Evolutionary conservation across 2,797 vertebrate genomes (phyloP), one percentile per base, ranked within the genome.

Genomic region (Takifugu rubripes): DNA sequence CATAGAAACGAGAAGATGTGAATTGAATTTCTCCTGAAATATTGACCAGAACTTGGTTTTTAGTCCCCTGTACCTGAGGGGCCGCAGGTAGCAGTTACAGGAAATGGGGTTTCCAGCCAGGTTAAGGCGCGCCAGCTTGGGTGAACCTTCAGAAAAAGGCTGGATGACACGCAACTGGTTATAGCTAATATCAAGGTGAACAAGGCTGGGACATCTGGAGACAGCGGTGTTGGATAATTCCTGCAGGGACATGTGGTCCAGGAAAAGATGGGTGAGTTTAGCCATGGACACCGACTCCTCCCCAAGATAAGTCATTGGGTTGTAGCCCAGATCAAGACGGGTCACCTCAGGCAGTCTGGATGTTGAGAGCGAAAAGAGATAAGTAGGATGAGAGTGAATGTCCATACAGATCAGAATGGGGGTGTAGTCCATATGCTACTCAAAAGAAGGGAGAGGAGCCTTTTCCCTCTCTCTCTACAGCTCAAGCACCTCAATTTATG

Each of bases 211-310:
- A 44, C 91, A 94, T 69, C 25, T 90, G 2, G 89, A 74, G 1
- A 99, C 89, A 11, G 95, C 94, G 0, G 90, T 70, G 0, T 88
- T 77, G 0, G 90, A 91, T 61, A 99, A 78, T 0, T 95, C 94
- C 84, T 99, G 97, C 60, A 99, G 88, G 43, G 92, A 91, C 42
- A 94, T 94, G 4, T 95, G 93, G 81, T 96, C 92, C 79, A 98
- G 81, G 70, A 82, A 86, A 54, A 99, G 92, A 59, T 95, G 93
- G 57, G 91, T 94, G 62, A 99, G 85, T 1, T 93, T 93, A 3
- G 88, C 68, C 92, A 98, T 93, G 64, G 85, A 91, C 61, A 91
- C 87, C 1, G 84, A 89, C 46, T 96, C 95, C 74, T 98, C 94
- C 0, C 92, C 91, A 5, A 93, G 65, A 0, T 93, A 96, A 2